Evolutionary conservation across 2,797 vertebrate species (phyloP), one percentile per base, ranked within the genome.

Genomic region (Cygnus olor): DNA sequence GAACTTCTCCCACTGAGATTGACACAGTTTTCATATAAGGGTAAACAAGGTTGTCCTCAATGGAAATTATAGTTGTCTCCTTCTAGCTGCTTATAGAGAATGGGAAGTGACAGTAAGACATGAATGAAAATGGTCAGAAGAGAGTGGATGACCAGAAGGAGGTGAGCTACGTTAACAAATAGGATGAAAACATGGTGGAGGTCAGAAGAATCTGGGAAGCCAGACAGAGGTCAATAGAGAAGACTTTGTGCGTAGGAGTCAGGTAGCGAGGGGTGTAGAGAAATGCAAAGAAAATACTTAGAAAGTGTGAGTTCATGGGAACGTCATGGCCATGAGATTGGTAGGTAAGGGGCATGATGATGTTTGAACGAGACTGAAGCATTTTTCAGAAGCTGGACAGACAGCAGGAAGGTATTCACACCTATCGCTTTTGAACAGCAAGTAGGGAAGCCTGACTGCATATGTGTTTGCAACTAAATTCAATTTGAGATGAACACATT

Each of bases 281-380:
- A 74, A 84, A 64, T 14, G n/a, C 1, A 12, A 68, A 53, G 49
- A 14, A 13, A 25, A 51, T 51, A 61, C 10, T 40, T 14, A 68
- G 47, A 38, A 79, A 36, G 32, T 77, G 40, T 2, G 7, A 89
- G 12, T 73, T 25, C 38, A 76, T 25, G 19, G 32, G 2, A 81
- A 49, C 2, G 2, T 22, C 0, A 0, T 44, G 28, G 32, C 9
- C 42, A 40, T 56, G 28, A 63, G 20, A 34, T 12, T 65, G 24
- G 38, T 69, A 32, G 36, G 0, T 17, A 84, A 73, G 17, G 2
- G 1, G 7, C 4, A 42, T 45, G 15, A 45, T 17, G 5, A 42
- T 1, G 3, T 47, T 6, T 64, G 49, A 88, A 44, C 14, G 84
- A 64, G 21, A 34, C 20, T 51, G 19, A 69, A 53, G 20, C 36